phyloP scores from a whole-genome alignment of 2,113 vertebrate genomes.

The Phyllostomus hastatus region DNA sequence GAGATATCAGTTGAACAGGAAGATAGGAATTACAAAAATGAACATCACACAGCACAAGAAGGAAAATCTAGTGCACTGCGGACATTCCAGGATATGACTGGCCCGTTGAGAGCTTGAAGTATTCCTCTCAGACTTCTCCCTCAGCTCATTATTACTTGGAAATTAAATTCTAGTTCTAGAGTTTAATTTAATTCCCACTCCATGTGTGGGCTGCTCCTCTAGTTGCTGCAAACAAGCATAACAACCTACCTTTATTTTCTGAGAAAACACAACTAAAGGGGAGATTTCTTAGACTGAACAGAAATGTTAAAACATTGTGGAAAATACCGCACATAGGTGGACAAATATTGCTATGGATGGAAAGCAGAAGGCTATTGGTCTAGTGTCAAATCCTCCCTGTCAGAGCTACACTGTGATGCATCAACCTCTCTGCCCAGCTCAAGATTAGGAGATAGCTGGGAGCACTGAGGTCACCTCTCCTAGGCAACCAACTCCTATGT shows the following conservation, averaged over 20 bases:
- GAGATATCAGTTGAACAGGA: not conserved
- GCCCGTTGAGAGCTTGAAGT: not conserved
- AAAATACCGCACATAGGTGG: not conserved
- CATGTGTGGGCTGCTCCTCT: not conserved
- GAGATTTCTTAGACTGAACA: not conserved
- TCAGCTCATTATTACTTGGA: not conserved
- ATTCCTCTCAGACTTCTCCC: not conserved
- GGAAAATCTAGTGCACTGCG: not conserved
- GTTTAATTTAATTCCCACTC: not conserved
- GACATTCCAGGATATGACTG: not conserved
- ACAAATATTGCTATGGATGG: not conserved
- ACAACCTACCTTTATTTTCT: not conserved
- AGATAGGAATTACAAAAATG: not conserved
- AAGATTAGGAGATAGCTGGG: no score
- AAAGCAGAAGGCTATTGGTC: not conserved
- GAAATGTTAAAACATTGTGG: not conserved
- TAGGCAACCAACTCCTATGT: not conserved
- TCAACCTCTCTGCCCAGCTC: not conserved
- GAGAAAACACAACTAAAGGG: not conserved
- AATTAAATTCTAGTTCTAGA: slow-evolving; percentile 14
- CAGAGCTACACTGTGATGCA: not conserved
- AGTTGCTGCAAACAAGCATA: not conserved
- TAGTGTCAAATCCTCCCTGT: not conserved
- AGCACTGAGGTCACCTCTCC: accelerated
- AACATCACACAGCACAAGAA: accelerated